Evolutionary conservation across 2,113 vertebrate genomes (phyloP).

Genomic region (Actinemys pallida): DNA sequence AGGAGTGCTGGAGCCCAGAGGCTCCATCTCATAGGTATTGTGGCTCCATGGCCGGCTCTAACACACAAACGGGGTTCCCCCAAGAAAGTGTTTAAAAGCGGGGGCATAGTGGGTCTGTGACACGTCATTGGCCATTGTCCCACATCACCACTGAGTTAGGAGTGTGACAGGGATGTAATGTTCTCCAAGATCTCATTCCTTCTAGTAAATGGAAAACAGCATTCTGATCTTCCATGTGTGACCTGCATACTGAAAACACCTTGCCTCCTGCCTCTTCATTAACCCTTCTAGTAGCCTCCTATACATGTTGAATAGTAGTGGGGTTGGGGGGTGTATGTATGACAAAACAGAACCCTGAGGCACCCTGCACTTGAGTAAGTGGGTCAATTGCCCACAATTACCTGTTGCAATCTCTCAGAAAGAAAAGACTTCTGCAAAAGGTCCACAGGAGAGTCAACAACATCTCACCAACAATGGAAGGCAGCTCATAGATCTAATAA

Average conservation of each 20-base stretch:
- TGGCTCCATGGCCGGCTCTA: background rate
- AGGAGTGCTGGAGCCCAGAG: background rate
- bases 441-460: background rate
- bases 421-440: background rate
- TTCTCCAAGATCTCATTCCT: background rate
- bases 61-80: background rate
- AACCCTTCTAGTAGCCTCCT: background rate
- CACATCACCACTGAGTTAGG: background rate
- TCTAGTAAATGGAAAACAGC: background rate
- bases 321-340: background rate
- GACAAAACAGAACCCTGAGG: background rate
- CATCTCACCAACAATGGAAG: background rate
- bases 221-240: background rate
- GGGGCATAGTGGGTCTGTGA: background rate
- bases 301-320: background rate
- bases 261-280: background rate
- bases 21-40: background rate
- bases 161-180: background rate
- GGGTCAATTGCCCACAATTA: background rate
- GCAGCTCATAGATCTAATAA: background rate
- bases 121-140: background rate
- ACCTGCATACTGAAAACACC: background rate
- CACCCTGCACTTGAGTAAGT: too few relatives aligned
- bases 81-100: background rate
- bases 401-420: background rate